Percentiles rank a stretch among this genome's conserved stretches.
Evolutionary conservation across 2,888 invertebrate genomes (phyloP).

Genomic region (Idaea biselata): DNA sequence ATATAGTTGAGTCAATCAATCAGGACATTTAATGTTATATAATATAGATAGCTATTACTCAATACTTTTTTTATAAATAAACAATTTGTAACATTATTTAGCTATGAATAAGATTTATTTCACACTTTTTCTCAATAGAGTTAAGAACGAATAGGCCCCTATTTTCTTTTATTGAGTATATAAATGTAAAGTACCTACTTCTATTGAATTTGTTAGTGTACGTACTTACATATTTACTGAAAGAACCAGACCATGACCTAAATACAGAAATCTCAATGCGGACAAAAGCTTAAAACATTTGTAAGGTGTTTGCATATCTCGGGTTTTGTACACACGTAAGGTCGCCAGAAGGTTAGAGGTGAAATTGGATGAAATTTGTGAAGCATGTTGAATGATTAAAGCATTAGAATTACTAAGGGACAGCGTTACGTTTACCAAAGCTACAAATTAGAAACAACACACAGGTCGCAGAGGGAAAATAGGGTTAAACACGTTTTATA

Average conservation of each 20-base stretch:
- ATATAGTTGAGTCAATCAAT: too few relatives aligned
- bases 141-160: too few relatives aligned
- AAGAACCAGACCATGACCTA: slow-evolving; percentile 3
- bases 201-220: neutral
- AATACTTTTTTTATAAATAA: too few relatives aligned
- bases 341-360: neutral
- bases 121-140: too few relatives aligned
- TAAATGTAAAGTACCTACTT: neutral
- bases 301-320: slow-evolving; percentile 3
- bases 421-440: neutral
- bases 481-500: neutral
- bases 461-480: neutral
- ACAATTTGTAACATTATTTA: too few relatives aligned
- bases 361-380: neutral
- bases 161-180: too few relatives aligned
- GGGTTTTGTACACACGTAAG: neutral
- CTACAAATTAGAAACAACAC: neutral
- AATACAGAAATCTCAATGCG: slow-evolving; percentile 4
- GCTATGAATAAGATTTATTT: too few relatives aligned
- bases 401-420: neutral
- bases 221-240: neutral
- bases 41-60: too few relatives aligned
- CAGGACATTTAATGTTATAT: too few relatives aligned
- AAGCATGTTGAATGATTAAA: slow-evolving; percentile 1
- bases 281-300: slow-evolving; percentile 4